Evolutionary conservation across 1,140 invertebrate species (phyloP), one percentile per base, ranked within the genome.

Genomic region (Galleria mellonella): DNA sequence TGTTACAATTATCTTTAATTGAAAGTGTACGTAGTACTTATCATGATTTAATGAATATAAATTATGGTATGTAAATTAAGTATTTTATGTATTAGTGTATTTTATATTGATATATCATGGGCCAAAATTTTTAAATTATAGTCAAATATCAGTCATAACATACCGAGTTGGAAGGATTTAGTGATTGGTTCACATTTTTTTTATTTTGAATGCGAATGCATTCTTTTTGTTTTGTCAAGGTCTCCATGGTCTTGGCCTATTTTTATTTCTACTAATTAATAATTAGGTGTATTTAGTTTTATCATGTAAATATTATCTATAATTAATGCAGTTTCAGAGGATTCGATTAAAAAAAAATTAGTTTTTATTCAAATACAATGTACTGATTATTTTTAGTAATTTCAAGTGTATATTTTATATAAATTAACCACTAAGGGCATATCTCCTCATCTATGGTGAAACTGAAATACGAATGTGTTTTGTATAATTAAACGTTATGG

Each of bases 361-460:
- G 66, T 69, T 78, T 81, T 62, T 62, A 66, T 71, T 73, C 68
- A 73, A 81, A 23, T 23, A 23, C 17, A 23, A 78, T 81, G 79
- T 79, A 81, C 79, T 83, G 79, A 83, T 83, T 83, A 83, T 75
- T 75, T 79, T 75, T 73, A 81, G 69, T 67, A 58, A 68, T 72
- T 74, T 53, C 56, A 64, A 65, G 59, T 75, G 71, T 78, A 77
- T 82, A 78, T 77, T 71, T 68, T 81, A 71, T 78, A 72, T 63
- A 61, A 68, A 63, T 40, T 58, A 58, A 78, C 71, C 72, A 81
- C 72, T 57, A 47, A 63, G 55, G 58, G 47, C 58, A 62, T 64
- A 59, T 59, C 52, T 50, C 71, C 76, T 83, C 76, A 73, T 76
- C 72, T 81, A 81, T 81, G 67, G 68, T 47, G 33, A 47, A 31